A percentile compares a stretch with the other conserved stretches of the same genome.
Conservation (phyloP, 2,888 invertebrate species). For the Allacma fusca region DNA sequence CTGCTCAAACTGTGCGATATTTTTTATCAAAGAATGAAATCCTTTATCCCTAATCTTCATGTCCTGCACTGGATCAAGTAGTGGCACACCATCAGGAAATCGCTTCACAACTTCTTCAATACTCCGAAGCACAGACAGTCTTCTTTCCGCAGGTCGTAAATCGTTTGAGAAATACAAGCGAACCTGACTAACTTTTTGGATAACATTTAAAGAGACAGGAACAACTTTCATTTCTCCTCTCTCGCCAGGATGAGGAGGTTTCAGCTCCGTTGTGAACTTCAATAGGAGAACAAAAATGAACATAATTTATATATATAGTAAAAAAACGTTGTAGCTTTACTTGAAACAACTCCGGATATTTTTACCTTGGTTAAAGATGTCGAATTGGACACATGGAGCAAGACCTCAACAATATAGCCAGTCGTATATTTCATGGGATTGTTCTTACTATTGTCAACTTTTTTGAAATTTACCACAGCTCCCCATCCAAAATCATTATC, state of each 20-base stretch:
- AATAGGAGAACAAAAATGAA: too few relatives aligned
- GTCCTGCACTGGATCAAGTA: conserved; percentile 91
- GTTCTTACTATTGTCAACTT: conserved; percentile 67
- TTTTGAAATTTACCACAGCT: conserved; percentile 90
- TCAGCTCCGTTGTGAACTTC: conserved; percentile 61
- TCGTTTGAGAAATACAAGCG: conserved; percentile 91
- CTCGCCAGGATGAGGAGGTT: conserved; percentile 69
- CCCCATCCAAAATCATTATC: conserved; percentile 96
- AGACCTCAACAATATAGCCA: conserved; percentile 80
- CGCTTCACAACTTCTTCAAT: conserved; percentile 86
- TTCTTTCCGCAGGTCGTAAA: conserved; percentile 81
- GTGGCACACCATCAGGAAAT: conserved; percentile 85
- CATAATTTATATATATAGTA: conserved; percentile 16
- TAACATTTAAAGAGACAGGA: conserved; percentile 81
- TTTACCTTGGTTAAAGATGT: conserved; percentile 62
- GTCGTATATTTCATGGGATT: conserved; percentile 57
- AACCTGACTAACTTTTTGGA: conserved; percentile 87
- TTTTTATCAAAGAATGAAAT: conserved; percentile 81
- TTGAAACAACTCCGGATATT: too few relatives aligned
- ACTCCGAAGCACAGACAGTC: conserved; percentile 84
- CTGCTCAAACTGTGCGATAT: conserved; percentile 83
- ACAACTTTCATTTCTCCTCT: conserved; percentile 89
- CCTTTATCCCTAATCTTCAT: conserved; percentile 91
- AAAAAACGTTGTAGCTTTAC: too few relatives aligned
- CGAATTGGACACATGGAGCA: conserved; percentile 76